Evolutionary conservation across 2,113 vertebrate species (phyloP), one percentile per base, ranked within the genome.

Genomic region (Passer montanus): DNA sequence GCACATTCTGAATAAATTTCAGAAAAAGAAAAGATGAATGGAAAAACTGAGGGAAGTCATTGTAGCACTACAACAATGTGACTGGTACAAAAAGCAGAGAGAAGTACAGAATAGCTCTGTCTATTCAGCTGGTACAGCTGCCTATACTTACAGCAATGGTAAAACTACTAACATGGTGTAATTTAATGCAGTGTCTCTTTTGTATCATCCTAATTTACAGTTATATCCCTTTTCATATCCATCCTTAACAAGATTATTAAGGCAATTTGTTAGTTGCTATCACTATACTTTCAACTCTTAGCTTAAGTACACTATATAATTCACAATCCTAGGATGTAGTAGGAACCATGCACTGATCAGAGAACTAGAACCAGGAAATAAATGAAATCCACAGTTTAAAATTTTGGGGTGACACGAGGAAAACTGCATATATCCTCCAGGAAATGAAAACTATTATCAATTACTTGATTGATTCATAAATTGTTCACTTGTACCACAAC

Each of bases 381-480:
- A 96, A 93, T 18, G 12, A 75, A 92, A 76, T 30, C 47, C 10
- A 44, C 58, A 92, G 41, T 81, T 87, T 84, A 41, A 95, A 95
- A 64, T 94, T 94, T 84, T 50, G 58, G 47, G 58, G 62, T 64
- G 69, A 79, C 78, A 72, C 46, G 70, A 44, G 53, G 44, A 96
- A 69, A 93, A 58, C 19, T 4, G 15, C 30, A 97, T 82, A 73
- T 37, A 75, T 74, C 67, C 77, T 24, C 31, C 83, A 94, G 68
- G 46, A 91, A 94, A 94, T 67, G 66, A 96, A 80, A 75, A 58
- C 84, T 85, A 52, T 46, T 95, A 92, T 76, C 77, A 80, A 58
- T 84, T 84, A 88, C 18, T 82, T 88, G 37, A 78, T 35, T 89
- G 55, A 41, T 60, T 86, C 74, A 87, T 20, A 78, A 86, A 41